Percentiles rank a stretch among this genome's conserved stretches.
phyloP scores from a whole-genome alignment of 2,888 invertebrate species.

The Lacanobia oleracea region DNA sequence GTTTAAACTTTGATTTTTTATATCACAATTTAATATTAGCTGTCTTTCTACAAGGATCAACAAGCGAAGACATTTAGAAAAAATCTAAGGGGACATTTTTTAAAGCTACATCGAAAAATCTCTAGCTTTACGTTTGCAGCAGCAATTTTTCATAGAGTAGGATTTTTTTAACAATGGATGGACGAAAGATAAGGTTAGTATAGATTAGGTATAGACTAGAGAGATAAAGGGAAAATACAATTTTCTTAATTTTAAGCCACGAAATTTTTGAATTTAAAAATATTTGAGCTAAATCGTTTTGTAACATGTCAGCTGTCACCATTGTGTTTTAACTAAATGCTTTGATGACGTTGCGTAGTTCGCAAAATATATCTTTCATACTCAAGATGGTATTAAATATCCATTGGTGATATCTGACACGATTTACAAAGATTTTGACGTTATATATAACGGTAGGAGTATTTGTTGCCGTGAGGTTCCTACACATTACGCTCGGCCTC shows the following conservation, averaged over 20 bases:
- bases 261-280: neutral
- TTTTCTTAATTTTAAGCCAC: constrained; percentile 27
- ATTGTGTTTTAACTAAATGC: neutral
- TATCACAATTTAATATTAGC: constrained; percentile 46
- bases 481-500: neutral
- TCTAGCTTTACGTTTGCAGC: constrained; percentile 23
- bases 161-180: constrained; percentile 29
- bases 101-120: constrained; percentile 49
- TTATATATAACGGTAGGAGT: neutral
- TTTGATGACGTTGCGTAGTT: neutral
- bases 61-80: constrained; percentile 58
- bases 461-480: too few relatives aligned
- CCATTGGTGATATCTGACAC: neutral
- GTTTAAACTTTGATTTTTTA: constrained; percentile 6
- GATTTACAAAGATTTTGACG: neutral
- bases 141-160: constrained; percentile 7
- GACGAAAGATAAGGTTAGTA: constrained; percentile 47
- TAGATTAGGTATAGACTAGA: constrained; percentile 11
- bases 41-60: constrained; percentile 44
- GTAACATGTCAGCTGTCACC: neutral
- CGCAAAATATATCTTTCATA: neutral
- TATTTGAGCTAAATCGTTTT: constrained; percentile 17
- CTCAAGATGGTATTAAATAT: too few relatives aligned
- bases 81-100: constrained; percentile 50
- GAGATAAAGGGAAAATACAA: constrained; percentile 6